Evolutionary conservation across 2,113 vertebrate genomes (phyloP), one percentile per base, ranked within the genome.

Genomic region (Pelecanoides urinatrix): DNA sequence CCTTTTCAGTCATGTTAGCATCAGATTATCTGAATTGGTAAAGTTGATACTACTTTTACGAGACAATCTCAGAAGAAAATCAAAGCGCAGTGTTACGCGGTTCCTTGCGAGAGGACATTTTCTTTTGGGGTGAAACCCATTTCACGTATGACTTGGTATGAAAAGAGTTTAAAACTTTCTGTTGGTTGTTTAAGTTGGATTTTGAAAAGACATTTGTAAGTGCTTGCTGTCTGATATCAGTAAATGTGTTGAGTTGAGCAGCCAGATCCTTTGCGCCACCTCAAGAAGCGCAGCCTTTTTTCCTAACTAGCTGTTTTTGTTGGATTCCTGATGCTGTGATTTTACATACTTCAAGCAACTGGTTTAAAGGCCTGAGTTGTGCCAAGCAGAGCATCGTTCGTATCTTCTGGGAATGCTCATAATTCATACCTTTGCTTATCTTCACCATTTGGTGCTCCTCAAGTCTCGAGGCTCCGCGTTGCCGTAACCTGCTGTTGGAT

Each of bases 161-260:
- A 53, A 47, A 86, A 38, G 52, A 30, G 32, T 56, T 19, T 59
- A 42, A 56, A 84, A n/a, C 40, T 68, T 85, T 17, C 56, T 87
- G 21, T 67, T 82, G 36, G 7, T 75, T 89, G 27, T 73, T 78
- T 32, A 70, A 32, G 30, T 9, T 68, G 42, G 26, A n/a, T 71
- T 94, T 90, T 73, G 62, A 68, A 53, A 73, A 70, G 19, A 19
- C 9, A 1, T 76, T 58, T 40, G 2, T 66, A 52, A 71, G 13
- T 0, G 0, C 25, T 80, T 0, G 0, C 19, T 73, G 30, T 80
- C 45, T 26, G 26, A 17, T 79, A 34, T 14, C 23, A 10, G 9
- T 80, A 47, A 61, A 38, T 3, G 6, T 55, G 14, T 68, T 52
- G 71, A 73, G 45, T 2, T 84, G 62, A 53, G 27, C 77, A 85